These are phyloP conservation scores for Drosophila mulleri DNA, from an alignment of 2,888 invertebrate species.

Conservation along the genomic window DNA sequence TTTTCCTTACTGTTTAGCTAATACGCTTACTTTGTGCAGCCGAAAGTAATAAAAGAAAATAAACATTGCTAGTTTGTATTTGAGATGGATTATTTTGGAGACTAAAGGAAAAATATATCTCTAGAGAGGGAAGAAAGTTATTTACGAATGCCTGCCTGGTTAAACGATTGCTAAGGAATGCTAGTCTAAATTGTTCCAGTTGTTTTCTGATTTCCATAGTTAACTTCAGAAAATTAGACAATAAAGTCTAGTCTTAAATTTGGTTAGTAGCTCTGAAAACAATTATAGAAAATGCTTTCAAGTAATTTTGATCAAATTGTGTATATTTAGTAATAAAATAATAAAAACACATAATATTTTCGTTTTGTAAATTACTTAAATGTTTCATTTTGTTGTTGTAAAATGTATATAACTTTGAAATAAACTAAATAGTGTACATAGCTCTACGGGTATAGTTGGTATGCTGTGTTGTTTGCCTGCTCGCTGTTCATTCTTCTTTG, in stretches of 20 bases:
- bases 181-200: too few relatives aligned
- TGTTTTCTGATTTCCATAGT: too few relatives aligned
- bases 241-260: too few relatives aligned
- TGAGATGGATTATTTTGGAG: background rate
- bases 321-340: conserved; percentile 4
- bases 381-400: conserved; percentile 34
- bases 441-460: conserved; percentile 35
- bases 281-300: background rate
- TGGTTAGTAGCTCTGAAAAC: too few relatives aligned
- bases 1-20: conserved; percentile 58
- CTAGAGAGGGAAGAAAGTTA: too few relatives aligned
- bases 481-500: conserved; percentile 1
- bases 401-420: conserved; percentile 56
- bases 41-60: conserved; percentile 45
- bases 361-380: conserved; percentile 50
- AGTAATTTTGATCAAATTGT: background rate
- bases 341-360: conserved; percentile 22
- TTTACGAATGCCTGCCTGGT: too few relatives aligned
- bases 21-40: conserved; percentile 52
- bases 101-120: too few relatives aligned
- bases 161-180: too few relatives aligned
- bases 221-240: too few relatives aligned
- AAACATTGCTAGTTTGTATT: conserved; percentile 74
- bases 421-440: conserved; percentile 45
- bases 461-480: conserved; percentile 36